Evolutionary conservation across 2,888 invertebrate species (phyloP), one percentile per base, ranked within the genome.

Genomic region (Mamestra brassicae): DNA sequence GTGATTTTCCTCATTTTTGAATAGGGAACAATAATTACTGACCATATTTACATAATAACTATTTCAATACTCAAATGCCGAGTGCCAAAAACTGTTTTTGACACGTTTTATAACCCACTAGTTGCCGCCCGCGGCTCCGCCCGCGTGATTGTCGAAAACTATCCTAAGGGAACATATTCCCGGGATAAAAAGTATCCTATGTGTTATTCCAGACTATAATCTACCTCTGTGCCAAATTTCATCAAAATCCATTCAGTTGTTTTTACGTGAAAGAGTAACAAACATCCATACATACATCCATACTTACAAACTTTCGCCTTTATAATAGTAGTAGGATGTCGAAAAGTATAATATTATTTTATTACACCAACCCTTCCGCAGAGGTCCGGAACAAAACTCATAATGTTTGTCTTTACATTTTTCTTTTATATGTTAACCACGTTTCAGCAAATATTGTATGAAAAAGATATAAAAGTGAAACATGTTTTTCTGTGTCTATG

Each of bases 361-460:
- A 80, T 55, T 76, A 71, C 64, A 17, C 17, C 34, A 73, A 82
- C 68, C 77, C 63, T 84, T 80, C 42, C n/a, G 11, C 26, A 34
- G 38, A 68, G 26, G 58, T 47, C 55, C 36, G 50, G 58, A 76
- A 81, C 62, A 73, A 68, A 69, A 74, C 58, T 67, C 61, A 68
- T 78, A 65, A 60, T 81, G 66, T 76, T 75, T 58, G 38, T 63
- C 58, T 76, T 73, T 71, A 45, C 34, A 69, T 78, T 66, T 47
- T 75, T 72, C 52, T 74, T 80, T 74, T 68, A 74, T 76, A 68
- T 66, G 50, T 54, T 47, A 34, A 67, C 62, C 69, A 71, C 45
- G 67, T 67, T 76, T 76, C n/a, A 54, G 63, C 38, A 70, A 81
- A 78, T 67, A 78, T 77, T 83, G n/a, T 70, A 57, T 52, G 61